Base-by-base conservation (phyloP, 2,797 vertebrate species). In the Sebastes aleutianus region DNA sequence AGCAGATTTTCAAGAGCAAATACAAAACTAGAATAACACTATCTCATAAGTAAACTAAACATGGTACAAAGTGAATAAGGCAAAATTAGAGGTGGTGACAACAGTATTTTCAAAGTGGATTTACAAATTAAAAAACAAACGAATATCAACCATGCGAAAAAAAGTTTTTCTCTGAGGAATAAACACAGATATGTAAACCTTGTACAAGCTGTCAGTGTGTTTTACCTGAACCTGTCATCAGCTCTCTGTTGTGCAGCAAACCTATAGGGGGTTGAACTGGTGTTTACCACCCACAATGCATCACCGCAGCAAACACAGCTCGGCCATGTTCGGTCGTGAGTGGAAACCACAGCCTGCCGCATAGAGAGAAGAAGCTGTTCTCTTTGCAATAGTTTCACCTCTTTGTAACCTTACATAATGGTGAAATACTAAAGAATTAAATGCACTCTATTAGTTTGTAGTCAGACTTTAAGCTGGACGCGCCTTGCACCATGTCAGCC, bases 401-500 rank as follows among this genome's bases (percentile, higher is more conserved):
- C 59, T 73, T 36, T 12, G 34, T 34, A 36, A 36, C 34, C 34
- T 12, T 36, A 36, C 26, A 62, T 14, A 54, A 80, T 74, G 78
- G 43, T 47, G 39, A 79, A 70, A 36, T 66, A 66, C 5, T 85
- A 58, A 85, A 56, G 24, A 81, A 14, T 29, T 93, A 84, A 90
- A 95, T 95, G 94, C 71, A 63, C 59, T 47, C 73, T 68, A 5
- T 29, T n/a, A 39, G 36, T 39, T 70, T 85, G 47, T 91, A 91
- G 74, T 83, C 16, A 31, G 26, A 78, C 57, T 57, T n/a, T 31
- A 65, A 76, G 88, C 82, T 87, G 88, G 87, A 89, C 80, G 56
- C 75, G 76, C 79, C 79, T 86, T 86, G 83, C 85, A 92, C 63
- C 78, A 96, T 96, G 96, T 94, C 96, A 79, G 80, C 90, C 74